phyloP scores from a whole-genome alignment of 2,113 vertebrate species.

The Heteronetta atricapilla region DNA sequence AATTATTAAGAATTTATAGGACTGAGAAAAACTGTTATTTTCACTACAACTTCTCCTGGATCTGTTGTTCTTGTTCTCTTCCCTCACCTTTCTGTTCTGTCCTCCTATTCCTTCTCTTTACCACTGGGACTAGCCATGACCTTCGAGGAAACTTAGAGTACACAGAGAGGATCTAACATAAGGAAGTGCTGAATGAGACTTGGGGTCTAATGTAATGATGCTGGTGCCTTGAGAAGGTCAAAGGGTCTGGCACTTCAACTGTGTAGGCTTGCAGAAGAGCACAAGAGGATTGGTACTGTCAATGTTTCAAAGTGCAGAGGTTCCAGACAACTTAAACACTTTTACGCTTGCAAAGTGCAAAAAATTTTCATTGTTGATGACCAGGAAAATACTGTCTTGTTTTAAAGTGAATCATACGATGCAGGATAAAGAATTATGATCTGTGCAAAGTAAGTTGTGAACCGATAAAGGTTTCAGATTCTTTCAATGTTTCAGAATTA shows the following conservation, averaged over 20 bases:
- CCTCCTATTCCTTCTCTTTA: background rate
- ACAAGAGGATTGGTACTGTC: background rate
- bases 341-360: background rate
- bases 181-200: background rate
- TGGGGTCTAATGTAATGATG: background rate
- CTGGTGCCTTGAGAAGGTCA: background rate
- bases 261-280: background rate
- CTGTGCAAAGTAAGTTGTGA: background rate
- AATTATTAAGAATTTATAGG: background rate
- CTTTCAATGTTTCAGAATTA: background rate
- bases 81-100: background rate
- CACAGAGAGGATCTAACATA: background rate
- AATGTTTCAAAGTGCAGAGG: background rate
- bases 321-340: background rate
- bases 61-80: background rate
- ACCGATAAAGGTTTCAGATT: background rate
- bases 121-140: slow-evolving; percentile 17
- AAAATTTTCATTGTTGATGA: background rate
- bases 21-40: background rate
- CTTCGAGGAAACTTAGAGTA: slow-evolving; percentile 21
- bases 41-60: background rate
- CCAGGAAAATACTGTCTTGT: background rate
- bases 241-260: background rate
- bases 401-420: background rate
- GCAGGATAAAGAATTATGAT: background rate